Conservation (phyloP, 2,797 vertebrate genomes). For the Pelobates cultripes region DNA sequence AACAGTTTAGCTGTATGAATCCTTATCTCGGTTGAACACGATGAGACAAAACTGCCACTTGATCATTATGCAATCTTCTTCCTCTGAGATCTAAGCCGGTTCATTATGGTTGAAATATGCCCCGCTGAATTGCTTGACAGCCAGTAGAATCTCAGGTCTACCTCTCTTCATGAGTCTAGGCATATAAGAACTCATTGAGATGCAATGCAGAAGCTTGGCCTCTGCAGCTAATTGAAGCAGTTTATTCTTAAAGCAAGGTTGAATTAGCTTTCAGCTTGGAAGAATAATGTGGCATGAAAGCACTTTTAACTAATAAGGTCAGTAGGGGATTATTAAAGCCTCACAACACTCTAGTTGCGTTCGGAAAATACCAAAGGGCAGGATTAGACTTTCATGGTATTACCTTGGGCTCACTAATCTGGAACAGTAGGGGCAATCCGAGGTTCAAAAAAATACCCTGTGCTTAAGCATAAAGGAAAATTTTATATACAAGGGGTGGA, state of each 20-base stretch:
- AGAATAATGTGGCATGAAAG: conserved; percentile 22
- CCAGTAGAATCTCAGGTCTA: conserved; percentile 18
- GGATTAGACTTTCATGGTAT: background rate
- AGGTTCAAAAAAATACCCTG: too few relatives aligned
- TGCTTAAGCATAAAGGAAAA: too few relatives aligned
- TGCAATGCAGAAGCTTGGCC: conserved; percentile 1
- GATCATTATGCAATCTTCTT: conserved; percentile 47
- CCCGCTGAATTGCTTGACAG: conserved; percentile 44
- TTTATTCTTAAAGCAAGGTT: conserved; percentile 37
- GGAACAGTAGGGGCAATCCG: too few relatives aligned
- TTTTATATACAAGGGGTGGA: too few relatives aligned
- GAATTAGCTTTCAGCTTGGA: conserved; percentile 7
- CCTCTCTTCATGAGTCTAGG: conserved; percentile 25
- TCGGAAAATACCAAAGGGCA: background rate
- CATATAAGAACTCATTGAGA: conserved; percentile 30
- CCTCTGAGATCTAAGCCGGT: conserved; percentile 32
- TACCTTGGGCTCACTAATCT: background rate
- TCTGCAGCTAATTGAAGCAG: conserved; percentile 33
- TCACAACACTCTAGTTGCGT: background rate
- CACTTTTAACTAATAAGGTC: background rate
- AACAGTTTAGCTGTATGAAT: conserved; percentile 12
- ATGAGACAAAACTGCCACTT: conserved; percentile 36
- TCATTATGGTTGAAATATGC: conserved; percentile 49
- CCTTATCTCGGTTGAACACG: conserved; percentile 25
- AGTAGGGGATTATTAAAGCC: conserved; percentile 14